Evolutionary conservation across 1,140 invertebrate species (phyloP), one percentile per base, ranked within the genome.

Genomic region (Drosophila ironensis): DNA sequence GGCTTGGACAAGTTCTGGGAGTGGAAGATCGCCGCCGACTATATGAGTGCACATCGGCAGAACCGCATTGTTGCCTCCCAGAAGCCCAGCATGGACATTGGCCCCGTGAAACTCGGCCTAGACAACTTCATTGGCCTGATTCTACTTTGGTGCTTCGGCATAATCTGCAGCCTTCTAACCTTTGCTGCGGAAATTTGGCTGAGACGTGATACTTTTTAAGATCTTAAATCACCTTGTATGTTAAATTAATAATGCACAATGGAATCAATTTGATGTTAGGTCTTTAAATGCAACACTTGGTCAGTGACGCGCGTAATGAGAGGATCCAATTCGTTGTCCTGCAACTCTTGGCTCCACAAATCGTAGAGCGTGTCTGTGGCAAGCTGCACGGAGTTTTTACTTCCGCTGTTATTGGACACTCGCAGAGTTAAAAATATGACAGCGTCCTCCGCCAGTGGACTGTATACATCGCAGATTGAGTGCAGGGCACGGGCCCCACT

Each of bases 1-100:
- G 88, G 88, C 3, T 33, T 89, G 12, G 80, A 73, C 22, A 87
- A 88, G 33, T 87, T 60, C 19, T 89, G 87, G 88, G 88, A 89
- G 19, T 89, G 88, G 88, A 72, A 74, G 11, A 72, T 82, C 7
- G 51, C 66, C 2, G 87, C 75, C 0, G 64, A 75, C 7, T 88
- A 75, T 14, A 76, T 89, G 67, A 78, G 77, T 47, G 63, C 46
- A 4, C 54, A 76, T 3, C 67, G 86, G 6, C 88, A 89, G 24
- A 87, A 82, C 53, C 75, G 74, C 8, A 78, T 89, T 24, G 48
- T 66, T 1, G 68, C 70, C 4, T 88, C 87, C 1, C 50, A 78
- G 17, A 67, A 44, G 14, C 56, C 44, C 0, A 64, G 59, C n/a
- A 28, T 82, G 8, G 68, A 89, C 38, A 60, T 71, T 38, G 87